Conservation (phyloP, 2,113 vertebrate genomes). For the Pseudorasbora parva region DNA sequence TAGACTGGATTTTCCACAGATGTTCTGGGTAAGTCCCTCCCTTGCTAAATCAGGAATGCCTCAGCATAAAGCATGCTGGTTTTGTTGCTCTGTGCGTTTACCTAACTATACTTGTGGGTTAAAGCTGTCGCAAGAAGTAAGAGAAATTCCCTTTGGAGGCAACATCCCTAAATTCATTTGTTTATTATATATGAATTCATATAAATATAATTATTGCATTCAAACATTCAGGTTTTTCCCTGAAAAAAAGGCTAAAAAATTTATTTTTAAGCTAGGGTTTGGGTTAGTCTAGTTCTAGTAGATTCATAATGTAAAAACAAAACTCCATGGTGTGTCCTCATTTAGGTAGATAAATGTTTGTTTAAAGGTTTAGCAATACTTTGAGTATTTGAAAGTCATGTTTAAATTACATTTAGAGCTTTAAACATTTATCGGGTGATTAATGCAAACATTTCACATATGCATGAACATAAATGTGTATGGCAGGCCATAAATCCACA, state of each 20-base stretch:
- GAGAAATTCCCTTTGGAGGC: not conserved
- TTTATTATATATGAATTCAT: not conserved
- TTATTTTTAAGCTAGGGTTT: no score
- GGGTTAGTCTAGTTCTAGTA: no score
- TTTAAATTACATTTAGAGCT: not conserved
- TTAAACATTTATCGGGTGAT: not conserved
- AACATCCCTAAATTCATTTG: not conserved
- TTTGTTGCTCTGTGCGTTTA: slow-evolving; percentile 21
- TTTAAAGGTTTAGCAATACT: not conserved
- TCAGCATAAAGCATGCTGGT: slow-evolving; percentile 21
- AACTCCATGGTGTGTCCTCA: no score
- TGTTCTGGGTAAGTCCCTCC: slow-evolving; percentile 50
- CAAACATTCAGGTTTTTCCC: not conserved
- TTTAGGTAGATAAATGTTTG: no score
- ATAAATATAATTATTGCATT: not conserved
- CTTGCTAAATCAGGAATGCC: slow-evolving; percentile 38
- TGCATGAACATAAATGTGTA: no score
- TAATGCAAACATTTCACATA: no score
- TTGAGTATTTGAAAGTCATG: not conserved
- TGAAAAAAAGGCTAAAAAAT: no score
- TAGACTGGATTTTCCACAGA: slow-evolving; percentile 65
- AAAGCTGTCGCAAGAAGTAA: not conserved
- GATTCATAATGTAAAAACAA: no score
- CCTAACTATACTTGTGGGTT: slow-evolving; percentile 10
- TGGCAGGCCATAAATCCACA: no score